These are phyloP conservation scores for Burhinus bistriatus DNA, from an alignment of 2,113 vertebrate species.

Conservation along the genomic window DNA sequence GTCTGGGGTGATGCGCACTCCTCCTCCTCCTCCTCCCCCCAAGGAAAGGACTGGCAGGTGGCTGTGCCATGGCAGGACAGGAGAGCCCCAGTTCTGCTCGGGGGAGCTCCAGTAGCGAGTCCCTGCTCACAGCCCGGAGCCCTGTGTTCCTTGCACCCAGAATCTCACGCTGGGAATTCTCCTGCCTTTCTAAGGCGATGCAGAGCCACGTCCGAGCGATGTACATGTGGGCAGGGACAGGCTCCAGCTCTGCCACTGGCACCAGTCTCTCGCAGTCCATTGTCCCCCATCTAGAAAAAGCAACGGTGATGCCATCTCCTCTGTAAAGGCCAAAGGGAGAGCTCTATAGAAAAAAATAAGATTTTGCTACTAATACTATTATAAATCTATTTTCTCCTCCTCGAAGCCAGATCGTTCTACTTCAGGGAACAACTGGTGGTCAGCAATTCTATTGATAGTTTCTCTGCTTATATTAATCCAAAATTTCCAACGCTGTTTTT, in stretches of 20 bases:
- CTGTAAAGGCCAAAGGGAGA: neutral
- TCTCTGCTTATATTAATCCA: neutral
- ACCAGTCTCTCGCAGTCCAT: accelerated
- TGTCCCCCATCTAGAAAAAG: neutral
- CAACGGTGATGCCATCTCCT: accelerated
- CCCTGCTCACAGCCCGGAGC: accelerated
- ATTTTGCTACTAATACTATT: neutral
- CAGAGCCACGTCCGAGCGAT: accelerated
- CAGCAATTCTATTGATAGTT: conserved; percentile 36
- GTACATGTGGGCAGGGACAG: neutral
- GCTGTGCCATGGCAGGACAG: accelerated
- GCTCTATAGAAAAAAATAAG: accelerated
- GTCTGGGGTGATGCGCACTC: accelerated
- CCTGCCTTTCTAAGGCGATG: accelerated
- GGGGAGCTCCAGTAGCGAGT: neutral
- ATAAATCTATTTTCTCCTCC: neutral
- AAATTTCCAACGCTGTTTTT: neutral
- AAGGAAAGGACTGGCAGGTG: accelerated
- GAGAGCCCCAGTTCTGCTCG: accelerated
- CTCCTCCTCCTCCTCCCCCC: neutral
- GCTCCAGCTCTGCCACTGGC: neutral
- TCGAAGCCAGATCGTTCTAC: neutral
- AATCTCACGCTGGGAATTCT: accelerated
- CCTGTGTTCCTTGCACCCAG: accelerated
- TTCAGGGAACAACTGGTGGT: neutral